These are phyloP conservation scores for Discoglossus pictus DNA, from an alignment of 2,797 vertebrate species.

Conservation along the genomic window DNA sequence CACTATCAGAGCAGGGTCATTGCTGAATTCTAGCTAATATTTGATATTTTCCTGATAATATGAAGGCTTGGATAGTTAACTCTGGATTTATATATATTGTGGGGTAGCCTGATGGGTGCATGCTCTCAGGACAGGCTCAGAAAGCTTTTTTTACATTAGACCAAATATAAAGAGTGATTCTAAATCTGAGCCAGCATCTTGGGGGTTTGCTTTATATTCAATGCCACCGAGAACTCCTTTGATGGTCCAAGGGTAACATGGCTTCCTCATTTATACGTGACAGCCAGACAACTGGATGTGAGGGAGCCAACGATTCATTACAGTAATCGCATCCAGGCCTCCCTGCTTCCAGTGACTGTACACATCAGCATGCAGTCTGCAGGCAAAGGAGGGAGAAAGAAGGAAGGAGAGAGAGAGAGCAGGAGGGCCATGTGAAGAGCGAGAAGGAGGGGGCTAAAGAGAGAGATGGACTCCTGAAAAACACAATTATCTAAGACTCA, in stretches of 20 bases:
- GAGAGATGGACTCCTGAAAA: neutral
- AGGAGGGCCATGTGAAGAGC: too few species aligned
- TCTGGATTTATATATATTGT: too few species aligned
- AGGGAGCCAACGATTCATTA: conserved; percentile 28
- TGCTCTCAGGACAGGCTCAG: neutral
- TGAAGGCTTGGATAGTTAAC: too few species aligned
- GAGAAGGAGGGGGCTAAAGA: too few species aligned
- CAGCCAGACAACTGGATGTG: conserved; percentile 21
- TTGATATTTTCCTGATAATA: too few species aligned
- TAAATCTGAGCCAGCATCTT: neutral
- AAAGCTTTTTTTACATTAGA: neutral
- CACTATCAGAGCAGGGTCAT: too few species aligned
- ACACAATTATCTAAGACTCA: too few species aligned
- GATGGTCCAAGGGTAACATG: neutral
- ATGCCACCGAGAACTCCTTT: neutral
- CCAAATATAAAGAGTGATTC: neutral
- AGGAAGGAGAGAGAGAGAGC: neutral
- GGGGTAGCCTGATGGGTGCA: too few species aligned
- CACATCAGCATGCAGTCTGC: conserved; percentile 35
- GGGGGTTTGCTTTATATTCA: conserved; percentile 5
- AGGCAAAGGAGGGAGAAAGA: conserved; percentile 5
- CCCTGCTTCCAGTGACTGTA: conserved; percentile 24
- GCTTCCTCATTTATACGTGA: conserved; percentile 32
- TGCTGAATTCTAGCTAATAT: too few species aligned
- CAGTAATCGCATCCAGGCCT: conserved; percentile 44